Evolutionary conservation across 1,140 invertebrate species (phyloP).

Genomic region (Trissolcus basalis): DNA sequence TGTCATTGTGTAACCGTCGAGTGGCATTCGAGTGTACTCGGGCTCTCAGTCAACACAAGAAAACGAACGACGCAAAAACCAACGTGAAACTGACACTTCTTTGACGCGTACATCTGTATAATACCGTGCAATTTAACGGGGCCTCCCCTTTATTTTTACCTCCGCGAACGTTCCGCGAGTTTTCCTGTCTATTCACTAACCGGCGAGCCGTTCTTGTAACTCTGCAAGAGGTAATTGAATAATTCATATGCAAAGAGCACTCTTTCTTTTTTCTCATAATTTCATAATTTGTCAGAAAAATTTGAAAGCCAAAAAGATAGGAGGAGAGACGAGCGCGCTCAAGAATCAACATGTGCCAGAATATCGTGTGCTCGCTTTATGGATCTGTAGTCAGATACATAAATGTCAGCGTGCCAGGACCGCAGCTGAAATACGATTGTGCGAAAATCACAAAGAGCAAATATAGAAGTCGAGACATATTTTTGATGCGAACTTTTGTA

Average conservation of each 20-base stretch:
- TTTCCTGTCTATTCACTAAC: slow-evolving; percentile 4
- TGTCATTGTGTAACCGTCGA: slow-evolving; percentile 62
- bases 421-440: slow-evolving; percentile 35
- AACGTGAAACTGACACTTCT: slow-evolving; percentile 51
- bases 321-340: slow-evolving; percentile 30
- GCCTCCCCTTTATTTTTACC: slow-evolving; percentile 19
- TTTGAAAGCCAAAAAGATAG: slow-evolving; percentile 24
- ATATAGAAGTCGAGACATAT: neutral
- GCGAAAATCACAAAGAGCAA: neutral
- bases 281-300: slow-evolving; percentile 27
- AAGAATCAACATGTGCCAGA: slow-evolving; percentile 11
- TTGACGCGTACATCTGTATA: slow-evolving; percentile 42
- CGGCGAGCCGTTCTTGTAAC: too few species aligned
- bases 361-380: slow-evolving; percentile 16
- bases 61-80: slow-evolving; percentile 46
- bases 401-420: slow-evolving; percentile 35
- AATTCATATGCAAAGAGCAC: slow-evolving; percentile 30
- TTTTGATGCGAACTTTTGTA: neutral
- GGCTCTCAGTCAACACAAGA: slow-evolving; percentile 18
- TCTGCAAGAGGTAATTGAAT: too few species aligned
- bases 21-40: slow-evolving; percentile 42
- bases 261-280: slow-evolving; percentile 16
- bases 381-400: slow-evolving; percentile 14
- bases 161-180: too few species aligned
- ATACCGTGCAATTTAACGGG: slow-evolving; percentile 22